These are phyloP conservation scores for Sorex maritimensis DNA, from an alignment of 2,797 vertebrate species.

Conservation along the genomic window DNA sequence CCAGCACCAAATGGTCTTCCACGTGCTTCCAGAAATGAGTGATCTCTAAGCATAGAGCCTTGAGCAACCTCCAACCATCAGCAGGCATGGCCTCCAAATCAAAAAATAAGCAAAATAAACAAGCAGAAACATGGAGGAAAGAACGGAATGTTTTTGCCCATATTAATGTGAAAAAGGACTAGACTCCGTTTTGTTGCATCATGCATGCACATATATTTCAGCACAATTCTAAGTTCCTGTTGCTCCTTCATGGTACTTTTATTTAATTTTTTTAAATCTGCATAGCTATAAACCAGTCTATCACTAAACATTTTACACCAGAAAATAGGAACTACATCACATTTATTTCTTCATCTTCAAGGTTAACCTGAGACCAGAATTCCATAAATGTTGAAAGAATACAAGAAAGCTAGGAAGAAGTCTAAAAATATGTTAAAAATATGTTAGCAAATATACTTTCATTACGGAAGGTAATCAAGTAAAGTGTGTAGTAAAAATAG, in stretches of 20 bases:
- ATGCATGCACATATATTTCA: neutral
- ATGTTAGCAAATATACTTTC: conserved; percentile 13
- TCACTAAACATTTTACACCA: neutral
- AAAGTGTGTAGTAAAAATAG: neutral
- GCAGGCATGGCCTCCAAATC: too few species aligned
- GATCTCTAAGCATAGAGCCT: too few species aligned
- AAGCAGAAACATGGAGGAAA: too few species aligned
- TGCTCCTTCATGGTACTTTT: neutral
- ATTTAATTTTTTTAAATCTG: neutral
- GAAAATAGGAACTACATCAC: neutral
- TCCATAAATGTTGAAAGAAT: neutral
- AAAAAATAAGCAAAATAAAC: too few species aligned
- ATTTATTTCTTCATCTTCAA: neutral
- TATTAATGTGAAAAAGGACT: neutral
- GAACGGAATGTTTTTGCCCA: neutral
- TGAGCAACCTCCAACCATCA: too few species aligned
- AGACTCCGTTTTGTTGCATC: too few species aligned
- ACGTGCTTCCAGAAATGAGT: too few species aligned
- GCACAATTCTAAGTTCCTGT: neutral
- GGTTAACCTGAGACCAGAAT: neutral
- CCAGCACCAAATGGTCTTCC: too few species aligned
- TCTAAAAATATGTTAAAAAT: conserved; percentile 46
- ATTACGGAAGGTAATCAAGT: conserved; percentile 16
- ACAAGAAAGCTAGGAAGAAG: conserved; percentile 13
- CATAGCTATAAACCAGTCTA: neutral